phyloP scores from a whole-genome alignment of 2,888 invertebrate species.

The Microctonus aethiopoides region DNA sequence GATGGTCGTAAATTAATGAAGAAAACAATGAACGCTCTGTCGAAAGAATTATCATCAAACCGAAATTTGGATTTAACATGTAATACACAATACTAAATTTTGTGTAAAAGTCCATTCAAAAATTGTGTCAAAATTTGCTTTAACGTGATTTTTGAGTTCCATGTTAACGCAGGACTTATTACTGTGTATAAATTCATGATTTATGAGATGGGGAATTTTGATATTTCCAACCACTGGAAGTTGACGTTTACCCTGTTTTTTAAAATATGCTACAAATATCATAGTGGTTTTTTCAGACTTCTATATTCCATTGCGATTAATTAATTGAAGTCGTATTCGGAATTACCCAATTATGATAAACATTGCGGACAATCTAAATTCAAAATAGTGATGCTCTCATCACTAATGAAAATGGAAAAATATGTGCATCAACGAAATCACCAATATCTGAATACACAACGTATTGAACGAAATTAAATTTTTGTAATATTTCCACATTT shows the following conservation, averaged over 20 bases:
- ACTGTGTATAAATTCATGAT: no score
- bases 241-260: conserved; percentile 9
- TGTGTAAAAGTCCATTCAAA: no score
- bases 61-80: no score
- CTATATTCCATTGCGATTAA: conserved; percentile 8
- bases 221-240: conserved; percentile 7
- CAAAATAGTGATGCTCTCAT: neutral
- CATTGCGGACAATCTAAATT: neutral
- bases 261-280: conserved; percentile 20
- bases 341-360: neutral
- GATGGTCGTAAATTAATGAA: neutral
- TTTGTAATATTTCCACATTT: neutral
- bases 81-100: no score
- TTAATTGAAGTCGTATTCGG: conserved; percentile 13
- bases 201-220: no score
- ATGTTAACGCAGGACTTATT: no score
- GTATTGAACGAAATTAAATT: neutral
- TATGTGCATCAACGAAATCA: neutral
- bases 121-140: no score
- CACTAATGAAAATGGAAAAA: neutral
- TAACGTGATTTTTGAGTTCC: no score
- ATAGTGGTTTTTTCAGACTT: conserved; percentile 11
- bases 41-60: no score
- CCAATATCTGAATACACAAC: neutral
- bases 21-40: neutral